Evolutionary conservation across 1,140 invertebrate species (phyloP), one percentile per base, ranked within the genome.

Genomic region (Lerema accius): DNA sequence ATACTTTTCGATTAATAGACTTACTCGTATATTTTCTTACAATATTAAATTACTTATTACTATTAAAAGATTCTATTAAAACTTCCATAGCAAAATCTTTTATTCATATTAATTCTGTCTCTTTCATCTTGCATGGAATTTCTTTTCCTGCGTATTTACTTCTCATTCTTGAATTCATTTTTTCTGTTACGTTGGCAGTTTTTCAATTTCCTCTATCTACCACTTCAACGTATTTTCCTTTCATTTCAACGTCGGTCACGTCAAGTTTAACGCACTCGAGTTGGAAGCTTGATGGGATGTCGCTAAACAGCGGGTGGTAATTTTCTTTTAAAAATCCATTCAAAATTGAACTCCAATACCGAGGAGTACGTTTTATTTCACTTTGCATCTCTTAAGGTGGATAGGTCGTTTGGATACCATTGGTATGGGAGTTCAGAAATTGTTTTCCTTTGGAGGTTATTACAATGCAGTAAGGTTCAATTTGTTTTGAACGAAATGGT

Each of bases 221-320:
- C 4, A 28, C 35, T 23, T 53, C 17, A 50, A 14, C 19, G 37
- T 42, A 42, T 55, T 55, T 55, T 43, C 39, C 19, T 43, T 55
- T 43, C 39, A 55, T 55, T 55, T 55, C 17, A 55, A 55, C 39
- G 19, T 17, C 13, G 39, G 51, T 28, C 51, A 55, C 51, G 62
- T 63, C 58, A 74, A 64, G 69, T 72, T 75, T 71, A 69, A 75
- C 69, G 69, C 67, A 69, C 64, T 65, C 67, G 66, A 69, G 72
- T 65, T 69, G 66, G 72, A 71, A 73, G 65, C 68, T 55, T 66
- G 56, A 65, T 60, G 60, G 40, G 26, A 46, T 58, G 63, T 65
- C 55, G 46, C 63, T 51, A 65, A 65, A 65, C 63, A 51, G 39
- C 45, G 26, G 16, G 32, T 17, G 63, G 48, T 58, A 64, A 64